These are phyloP conservation scores for Sympetrum striolatum DNA, from an alignment of 2,888 invertebrate genomes.

Conservation along the genomic window DNA sequence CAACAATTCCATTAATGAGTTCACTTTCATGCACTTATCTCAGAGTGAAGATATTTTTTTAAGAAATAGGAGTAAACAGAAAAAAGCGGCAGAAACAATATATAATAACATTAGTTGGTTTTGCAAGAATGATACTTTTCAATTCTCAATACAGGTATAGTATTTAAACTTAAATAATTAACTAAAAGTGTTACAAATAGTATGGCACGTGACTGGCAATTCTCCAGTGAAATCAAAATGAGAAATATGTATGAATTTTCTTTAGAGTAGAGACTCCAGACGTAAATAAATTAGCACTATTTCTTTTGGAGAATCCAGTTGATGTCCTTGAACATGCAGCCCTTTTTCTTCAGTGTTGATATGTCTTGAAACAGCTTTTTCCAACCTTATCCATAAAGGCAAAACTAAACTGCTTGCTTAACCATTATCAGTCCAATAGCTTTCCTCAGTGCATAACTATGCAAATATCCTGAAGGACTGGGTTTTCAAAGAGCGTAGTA, in stretches of 20 bases:
- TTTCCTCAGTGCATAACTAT: not conserved
- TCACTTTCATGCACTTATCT: slow-evolving; percentile 2
- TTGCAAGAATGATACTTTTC: not conserved
- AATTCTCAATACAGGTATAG: not conserved
- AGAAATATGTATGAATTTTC: not conserved
- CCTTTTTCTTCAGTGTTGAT: slow-evolving; percentile 19
- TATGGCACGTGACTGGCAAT: slow-evolving; percentile 23
- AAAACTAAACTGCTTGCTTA: slow-evolving; percentile 8
- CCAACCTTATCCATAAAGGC: not conserved
- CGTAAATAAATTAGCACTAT: slow-evolving; percentile 6
- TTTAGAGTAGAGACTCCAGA: not conserved
- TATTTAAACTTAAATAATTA: not conserved
- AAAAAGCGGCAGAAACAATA: slow-evolving; percentile 19
- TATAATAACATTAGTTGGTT: not conserved
- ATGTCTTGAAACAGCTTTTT: slow-evolving; percentile 27
- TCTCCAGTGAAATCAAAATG: not conserved
- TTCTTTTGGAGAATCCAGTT: slow-evolving; percentile 20
- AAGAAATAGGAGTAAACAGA: slow-evolving; percentile 14
- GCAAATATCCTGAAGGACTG: not conserved
- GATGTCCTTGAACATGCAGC: not conserved
- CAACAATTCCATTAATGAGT: slow-evolving; percentile 21
- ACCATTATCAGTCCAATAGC: not conserved
- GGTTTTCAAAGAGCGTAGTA: slow-evolving; percentile 13
- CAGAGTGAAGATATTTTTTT: slow-evolving; percentile 11
- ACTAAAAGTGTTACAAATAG: not conserved